phyloP scores from a whole-genome alignment of 2,797 vertebrate species.

The Aldrovandia affinis region DNA sequence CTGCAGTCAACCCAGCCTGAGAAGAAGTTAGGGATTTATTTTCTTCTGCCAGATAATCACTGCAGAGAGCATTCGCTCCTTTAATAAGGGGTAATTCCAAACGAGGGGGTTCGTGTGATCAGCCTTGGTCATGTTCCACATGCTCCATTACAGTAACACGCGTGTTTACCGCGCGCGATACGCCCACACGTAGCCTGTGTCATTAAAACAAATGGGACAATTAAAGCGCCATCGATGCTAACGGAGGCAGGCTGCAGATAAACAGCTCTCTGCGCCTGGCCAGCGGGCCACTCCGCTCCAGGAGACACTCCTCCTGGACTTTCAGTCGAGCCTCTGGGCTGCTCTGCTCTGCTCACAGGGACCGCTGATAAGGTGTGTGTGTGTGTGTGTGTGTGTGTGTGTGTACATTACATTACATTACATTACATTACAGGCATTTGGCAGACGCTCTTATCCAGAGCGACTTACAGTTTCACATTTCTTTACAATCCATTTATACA shows the following conservation, averaged over 20 bases:
- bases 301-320: background rate
- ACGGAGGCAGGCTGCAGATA: conserved; percentile 67
- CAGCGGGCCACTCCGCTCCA: background rate
- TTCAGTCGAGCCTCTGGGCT: background rate
- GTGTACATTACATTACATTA: too few relatives aligned
- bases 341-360: background rate
- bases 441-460: too few relatives aligned
- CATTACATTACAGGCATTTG: too few relatives aligned
- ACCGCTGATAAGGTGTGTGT: background rate
- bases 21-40: conserved; percentile 34
- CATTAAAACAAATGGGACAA: conserved; percentile 67
- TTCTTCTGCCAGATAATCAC: conserved; percentile 42
- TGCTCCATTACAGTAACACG: conserved; percentile 51
- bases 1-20: conserved; percentile 33
- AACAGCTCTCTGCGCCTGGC: conserved; percentile 41
- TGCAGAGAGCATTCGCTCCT: conserved; percentile 35
- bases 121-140: conserved; percentile 49
- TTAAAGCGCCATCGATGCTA: conserved; percentile 68
- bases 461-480: too few relatives aligned
- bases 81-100: conserved; percentile 31
- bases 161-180: conserved; percentile 49
- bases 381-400: background rate
- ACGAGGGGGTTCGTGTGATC: conserved; percentile 42
- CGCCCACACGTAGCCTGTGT: conserved; percentile 46
- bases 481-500: too few relatives aligned